Evolutionary conservation across 2,888 invertebrate genomes (phyloP).

Genomic region (Poecilus cupreus): DNA sequence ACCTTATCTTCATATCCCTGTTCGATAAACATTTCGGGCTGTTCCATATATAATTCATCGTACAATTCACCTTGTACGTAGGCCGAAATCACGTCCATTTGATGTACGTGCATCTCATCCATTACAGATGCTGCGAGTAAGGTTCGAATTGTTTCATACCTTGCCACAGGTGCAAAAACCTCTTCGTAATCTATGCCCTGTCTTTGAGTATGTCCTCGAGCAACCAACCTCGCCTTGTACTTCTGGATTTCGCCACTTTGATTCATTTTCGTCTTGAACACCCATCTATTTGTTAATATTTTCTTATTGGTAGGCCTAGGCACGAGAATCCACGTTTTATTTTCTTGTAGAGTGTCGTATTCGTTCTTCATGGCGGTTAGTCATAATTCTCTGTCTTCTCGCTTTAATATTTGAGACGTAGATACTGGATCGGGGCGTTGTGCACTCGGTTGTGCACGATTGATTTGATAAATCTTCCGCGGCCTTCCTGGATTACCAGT

Average conservation of each 20-base stretch:
- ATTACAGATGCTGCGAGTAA: slow-evolving; percentile 61
- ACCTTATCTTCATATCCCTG: slow-evolving; percentile 59
- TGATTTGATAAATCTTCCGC: not conserved
- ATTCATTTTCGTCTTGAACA: slow-evolving; percentile 61
- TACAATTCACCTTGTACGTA: slow-evolving; percentile 61
- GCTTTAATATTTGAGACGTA: slow-evolving; percentile 39
- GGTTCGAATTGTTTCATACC: slow-evolving; percentile 62
- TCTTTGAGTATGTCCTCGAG: slow-evolving; percentile 61
- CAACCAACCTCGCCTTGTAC: slow-evolving; percentile 62
- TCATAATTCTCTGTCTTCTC: slow-evolving; percentile 58
- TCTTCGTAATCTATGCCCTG: slow-evolving; percentile 62
- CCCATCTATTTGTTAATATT: slow-evolving; percentile 60
- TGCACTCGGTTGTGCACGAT: not conserved
- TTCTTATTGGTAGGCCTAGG: slow-evolving; percentile 54
- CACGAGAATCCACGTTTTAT: slow-evolving; percentile 62
- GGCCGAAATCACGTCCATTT: slow-evolving; percentile 62
- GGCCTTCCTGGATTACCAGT: slow-evolving; percentile 35
- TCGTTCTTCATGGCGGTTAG: slow-evolving; percentile 61
- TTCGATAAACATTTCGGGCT: slow-evolving; percentile 60
- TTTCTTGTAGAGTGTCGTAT: slow-evolving; percentile 60
- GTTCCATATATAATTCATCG: slow-evolving; percentile 61
- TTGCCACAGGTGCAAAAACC: slow-evolving; percentile 61
- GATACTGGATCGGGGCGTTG: slow-evolving; percentile 39
- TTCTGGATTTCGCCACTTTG: slow-evolving; percentile 58
- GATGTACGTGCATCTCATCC: slow-evolving; percentile 63